phyloP scores from a whole-genome alignment of 64 coral and sea anemone species.

The Anthopleura sola region DNA sequence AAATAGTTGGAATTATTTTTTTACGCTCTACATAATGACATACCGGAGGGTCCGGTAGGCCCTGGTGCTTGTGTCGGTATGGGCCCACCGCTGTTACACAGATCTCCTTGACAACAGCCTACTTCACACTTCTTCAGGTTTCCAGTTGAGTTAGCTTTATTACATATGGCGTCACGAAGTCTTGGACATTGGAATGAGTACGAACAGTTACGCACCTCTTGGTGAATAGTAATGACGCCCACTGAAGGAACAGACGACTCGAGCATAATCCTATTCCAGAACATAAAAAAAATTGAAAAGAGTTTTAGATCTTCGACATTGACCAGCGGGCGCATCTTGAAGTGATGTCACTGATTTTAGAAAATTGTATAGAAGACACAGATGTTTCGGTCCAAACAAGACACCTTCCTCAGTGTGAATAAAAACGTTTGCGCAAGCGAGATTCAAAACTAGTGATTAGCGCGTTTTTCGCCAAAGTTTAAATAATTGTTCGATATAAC shows the following conservation, averaged over 20 bases:
- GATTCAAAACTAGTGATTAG: too few relatives aligned
- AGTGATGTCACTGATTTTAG: too few relatives aligned
- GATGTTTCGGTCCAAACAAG: too few relatives aligned
- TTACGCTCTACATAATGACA: too few relatives aligned
- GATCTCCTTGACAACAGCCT: constrained; percentile 15
- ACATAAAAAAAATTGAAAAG: background rate
- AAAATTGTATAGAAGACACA: too few relatives aligned
- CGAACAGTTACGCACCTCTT: background rate
- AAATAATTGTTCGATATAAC: too few relatives aligned
- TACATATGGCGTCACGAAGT: background rate
- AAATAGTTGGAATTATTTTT: too few relatives aligned
- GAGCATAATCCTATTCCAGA: background rate
- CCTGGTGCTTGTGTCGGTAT: background rate
- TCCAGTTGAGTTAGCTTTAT: background rate
- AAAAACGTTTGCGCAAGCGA: too few relatives aligned
- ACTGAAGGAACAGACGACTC: background rate
- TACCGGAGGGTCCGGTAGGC: constrained; percentile 9
- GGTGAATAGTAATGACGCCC: background rate
- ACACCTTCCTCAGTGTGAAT: too few relatives aligned
- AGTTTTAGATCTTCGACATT: too few relatives aligned
- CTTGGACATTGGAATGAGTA: background rate
- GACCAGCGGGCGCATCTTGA: too few relatives aligned
- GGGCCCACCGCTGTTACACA: constrained; percentile 14
- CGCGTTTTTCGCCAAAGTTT: too few relatives aligned
- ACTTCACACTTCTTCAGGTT: background rate